Base-by-base conservation (phyloP, 2,113 vertebrate species). In the Caretta caretta region DNA sequence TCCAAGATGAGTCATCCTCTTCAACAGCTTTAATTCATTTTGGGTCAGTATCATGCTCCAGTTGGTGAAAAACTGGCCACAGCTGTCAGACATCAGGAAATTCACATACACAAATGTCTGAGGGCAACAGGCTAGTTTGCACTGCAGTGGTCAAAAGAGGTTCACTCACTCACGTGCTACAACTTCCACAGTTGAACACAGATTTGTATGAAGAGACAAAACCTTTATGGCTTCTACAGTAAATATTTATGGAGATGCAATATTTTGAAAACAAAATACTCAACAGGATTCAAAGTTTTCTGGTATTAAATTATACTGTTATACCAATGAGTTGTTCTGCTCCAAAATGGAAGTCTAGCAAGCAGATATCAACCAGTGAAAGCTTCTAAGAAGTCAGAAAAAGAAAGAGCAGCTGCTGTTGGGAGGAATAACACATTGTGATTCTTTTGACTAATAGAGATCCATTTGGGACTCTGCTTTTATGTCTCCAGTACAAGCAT, bases 1-100 rank as follows among this genome's bases (percentile, higher is more conserved):
- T 49, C 14, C 42, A 48, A 80, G 42, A 53, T n/a, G 27, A 83
- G 42, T 53, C 35, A 27, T 51, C 35, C 65, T 75, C 76, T 76
- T 82, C 35, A 20, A 46, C 27, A 51, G 84, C 57, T 65, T 91
- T 27, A 57, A 25, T 25, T 25, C 5, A 13, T 20, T 35, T 9
- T 89, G 50, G 53, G 29, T 57, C 35, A 57, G 29, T 17, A 51
- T 42, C 87, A 86, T 7, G 48, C 50, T 4, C 69, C 51, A 86
- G 76, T 10, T 38, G 22, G 53, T 75, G 90, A 82, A 91, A 57
- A 86, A 38, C 0, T 0, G 0, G 6, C 4, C 10, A 48, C 17
- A 88, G 50, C 31, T 78, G 35, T 92, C 56, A 90, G 49, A 13
- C n/a, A 31, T 42, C 35, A 78, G 49, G 31, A 46, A 57, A 57